phyloP scores from a whole-genome alignment of 2,888 invertebrate species.

The Drosophila tripunctata region DNA sequence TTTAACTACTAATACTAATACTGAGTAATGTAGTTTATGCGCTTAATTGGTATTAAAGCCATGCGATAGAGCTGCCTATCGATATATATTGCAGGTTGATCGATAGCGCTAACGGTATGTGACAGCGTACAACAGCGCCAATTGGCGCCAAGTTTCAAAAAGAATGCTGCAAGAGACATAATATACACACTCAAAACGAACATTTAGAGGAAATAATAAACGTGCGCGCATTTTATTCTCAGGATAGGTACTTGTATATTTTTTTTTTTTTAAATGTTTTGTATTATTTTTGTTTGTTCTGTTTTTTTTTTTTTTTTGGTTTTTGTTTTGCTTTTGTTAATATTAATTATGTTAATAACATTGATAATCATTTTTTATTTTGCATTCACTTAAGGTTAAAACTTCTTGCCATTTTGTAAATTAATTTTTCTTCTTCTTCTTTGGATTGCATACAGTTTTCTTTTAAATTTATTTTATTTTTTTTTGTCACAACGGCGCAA shows the following conservation, averaged over 20 bases:
- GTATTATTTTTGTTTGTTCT: conserved; percentile 59
- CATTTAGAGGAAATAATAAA: conserved; percentile 80
- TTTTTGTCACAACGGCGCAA: conserved; percentile 48
- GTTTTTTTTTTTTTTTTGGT: conserved; percentile 45
- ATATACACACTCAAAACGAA: conserved; percentile 59
- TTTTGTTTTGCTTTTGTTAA: conserved; percentile 72
- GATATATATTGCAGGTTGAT: neutral
- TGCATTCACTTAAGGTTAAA: conserved; percentile 76
- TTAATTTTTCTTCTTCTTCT: conserved; percentile 63
- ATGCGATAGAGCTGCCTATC: too few species aligned
- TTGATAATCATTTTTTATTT: conserved; percentile 79
- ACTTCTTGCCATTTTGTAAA: conserved; percentile 65
- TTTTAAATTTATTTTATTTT: conserved; percentile 1
- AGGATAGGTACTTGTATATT: conserved; percentile 83
- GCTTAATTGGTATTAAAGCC: too few species aligned
- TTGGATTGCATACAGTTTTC: conserved; percentile 67
- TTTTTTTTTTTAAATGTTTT: conserved; percentile 60
- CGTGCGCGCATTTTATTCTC: conserved; percentile 81
- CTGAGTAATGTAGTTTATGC: too few species aligned
- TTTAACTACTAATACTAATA: too few species aligned
- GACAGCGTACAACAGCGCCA: neutral
- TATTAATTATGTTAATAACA: conserved; percentile 83
- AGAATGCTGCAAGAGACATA: neutral
- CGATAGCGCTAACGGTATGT: neutral
- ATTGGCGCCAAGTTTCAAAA: neutral